Conservation (phyloP, 2,113 vertebrate genomes). For the Boulengeromyrus knoepffleri region DNA sequence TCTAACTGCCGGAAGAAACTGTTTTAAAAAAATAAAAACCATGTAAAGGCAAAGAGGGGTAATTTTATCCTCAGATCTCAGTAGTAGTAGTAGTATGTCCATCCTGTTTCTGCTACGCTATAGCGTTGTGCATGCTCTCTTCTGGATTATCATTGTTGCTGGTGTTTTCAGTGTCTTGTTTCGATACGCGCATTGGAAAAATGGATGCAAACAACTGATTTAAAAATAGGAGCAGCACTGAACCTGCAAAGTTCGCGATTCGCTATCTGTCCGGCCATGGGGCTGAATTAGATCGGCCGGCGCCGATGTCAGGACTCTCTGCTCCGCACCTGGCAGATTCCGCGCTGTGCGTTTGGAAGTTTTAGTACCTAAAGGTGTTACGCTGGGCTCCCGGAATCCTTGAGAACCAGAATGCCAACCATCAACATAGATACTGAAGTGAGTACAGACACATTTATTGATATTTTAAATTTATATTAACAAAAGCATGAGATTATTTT, state of each 20-base stretch:
- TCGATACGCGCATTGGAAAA: background rate
- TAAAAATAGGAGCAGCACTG: conserved; percentile 24
- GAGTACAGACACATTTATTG: background rate
- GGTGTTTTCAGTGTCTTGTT: background rate
- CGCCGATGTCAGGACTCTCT: background rate
- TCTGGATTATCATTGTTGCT: background rate
- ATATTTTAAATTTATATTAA: background rate
- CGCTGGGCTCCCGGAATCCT: conserved; percentile 16
- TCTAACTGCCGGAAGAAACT: background rate
- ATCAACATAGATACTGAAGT: background rate
- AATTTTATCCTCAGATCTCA: background rate
- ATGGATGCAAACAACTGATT: conserved; percentile 40
- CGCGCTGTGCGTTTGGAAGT: background rate
- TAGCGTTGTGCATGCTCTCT: background rate
- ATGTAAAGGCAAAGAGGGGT: background rate
- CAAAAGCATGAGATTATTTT: background rate
- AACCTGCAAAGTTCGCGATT: background rate
- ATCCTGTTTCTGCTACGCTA: conserved; percentile 21
- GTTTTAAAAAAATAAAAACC: background rate
- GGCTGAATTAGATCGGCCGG: background rate
- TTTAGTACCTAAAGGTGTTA: background rate
- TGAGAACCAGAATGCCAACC: background rate
- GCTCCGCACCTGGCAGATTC: conserved; percentile 1
- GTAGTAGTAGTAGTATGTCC: conserved; percentile 39
- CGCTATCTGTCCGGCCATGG: conserved; percentile 35